These are phyloP conservation scores for Drosophila sturtevanti DNA, from an alignment of 1,140 invertebrate genomes.

Conservation along the genomic window DNA sequence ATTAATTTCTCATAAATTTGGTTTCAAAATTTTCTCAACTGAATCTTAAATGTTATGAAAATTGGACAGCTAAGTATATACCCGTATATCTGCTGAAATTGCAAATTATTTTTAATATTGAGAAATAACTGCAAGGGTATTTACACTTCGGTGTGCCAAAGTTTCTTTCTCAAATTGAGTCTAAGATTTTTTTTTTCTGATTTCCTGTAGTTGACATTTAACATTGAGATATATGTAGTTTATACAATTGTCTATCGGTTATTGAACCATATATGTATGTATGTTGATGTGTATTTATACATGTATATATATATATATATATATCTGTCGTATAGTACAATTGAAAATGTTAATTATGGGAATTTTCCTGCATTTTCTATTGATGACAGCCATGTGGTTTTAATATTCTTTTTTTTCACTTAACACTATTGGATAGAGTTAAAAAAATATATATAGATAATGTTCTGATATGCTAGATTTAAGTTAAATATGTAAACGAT, in stretches of 20 bases:
- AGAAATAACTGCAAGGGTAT: not conserved
- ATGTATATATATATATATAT: too few species aligned
- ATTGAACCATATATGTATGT: constrained; percentile 5
- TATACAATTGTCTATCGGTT: constrained; percentile 21
- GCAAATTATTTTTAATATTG: too few species aligned
- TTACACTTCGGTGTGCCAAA: not conserved
- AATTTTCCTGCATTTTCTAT: constrained; percentile 37
- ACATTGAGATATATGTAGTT: constrained; percentile 50
- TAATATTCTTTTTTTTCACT: not conserved
- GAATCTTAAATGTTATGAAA: too few species aligned
- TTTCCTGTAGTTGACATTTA: constrained; percentile 53
- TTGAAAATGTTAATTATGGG: constrained; percentile 10
- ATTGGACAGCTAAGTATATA: too few species aligned
- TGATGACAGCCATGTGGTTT: constrained; percentile 47
- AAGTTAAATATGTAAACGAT: constrained; percentile 42
- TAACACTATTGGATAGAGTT: constrained; percentile 15
- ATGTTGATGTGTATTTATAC: not conserved
- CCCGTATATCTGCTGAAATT: too few species aligned
- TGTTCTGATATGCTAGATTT: constrained; percentile 59
- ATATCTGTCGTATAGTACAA: constrained; percentile 4
- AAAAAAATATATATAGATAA: constrained; percentile 39
- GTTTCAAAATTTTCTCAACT: too few species aligned
- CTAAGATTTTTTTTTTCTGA: constrained; percentile 2
- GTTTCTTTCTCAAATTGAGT: not conserved
- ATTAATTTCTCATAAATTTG: too few species aligned